Base-by-base conservation (phyloP, 2,888 invertebrate genomes). In the Blastobasis lacticolella region DNA sequence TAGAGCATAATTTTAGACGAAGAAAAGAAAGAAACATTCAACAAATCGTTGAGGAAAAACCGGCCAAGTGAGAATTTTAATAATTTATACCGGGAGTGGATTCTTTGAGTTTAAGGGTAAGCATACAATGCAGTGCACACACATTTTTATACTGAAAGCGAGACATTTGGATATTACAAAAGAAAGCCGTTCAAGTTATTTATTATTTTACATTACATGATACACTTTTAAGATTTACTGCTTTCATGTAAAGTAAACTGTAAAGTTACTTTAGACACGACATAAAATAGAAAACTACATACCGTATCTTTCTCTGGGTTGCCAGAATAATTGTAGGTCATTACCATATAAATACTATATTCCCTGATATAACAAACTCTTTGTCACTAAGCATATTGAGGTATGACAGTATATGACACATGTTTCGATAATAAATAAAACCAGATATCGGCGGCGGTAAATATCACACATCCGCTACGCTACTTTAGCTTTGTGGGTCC, bases 41-140 rank as follows among this genome's bases (percentile, higher is more conserved):
- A 67, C 64, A 69, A 71, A 71, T 67, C 67, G 64, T 62, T 38
- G 38, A 50, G 56, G 49, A 51, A 59, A 66, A 63, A 57, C 54
- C 61, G 60, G 59, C 64, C 63, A 64, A 70, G 66, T 63, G 64
- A 56, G 58, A 67, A 67, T 71, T 72, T 66, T 66, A 67, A 72
- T 73, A 71, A 69, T 66, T 71, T 67, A 65, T 57, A 58, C 54
- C 40, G 50, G 38, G 52, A 55, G 57, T 57, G 9, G 42, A 50
- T 53, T 56, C 52, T 54, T 45, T 44, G 44, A 52, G 53, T 46
- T 58, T 54, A 58, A 55, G 50, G 48, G 50, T 37, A 37, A 37
- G 6, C 51, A 49, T 45, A 46, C 49, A 54, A 48, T 57, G n/a
- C 38, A 5, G 5, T 9, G 42, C 9, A 42, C 9, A 4, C 9